Base-by-base conservation (phyloP, 1,140 invertebrate genomes). In the Tetragonula clypearis region DNA sequence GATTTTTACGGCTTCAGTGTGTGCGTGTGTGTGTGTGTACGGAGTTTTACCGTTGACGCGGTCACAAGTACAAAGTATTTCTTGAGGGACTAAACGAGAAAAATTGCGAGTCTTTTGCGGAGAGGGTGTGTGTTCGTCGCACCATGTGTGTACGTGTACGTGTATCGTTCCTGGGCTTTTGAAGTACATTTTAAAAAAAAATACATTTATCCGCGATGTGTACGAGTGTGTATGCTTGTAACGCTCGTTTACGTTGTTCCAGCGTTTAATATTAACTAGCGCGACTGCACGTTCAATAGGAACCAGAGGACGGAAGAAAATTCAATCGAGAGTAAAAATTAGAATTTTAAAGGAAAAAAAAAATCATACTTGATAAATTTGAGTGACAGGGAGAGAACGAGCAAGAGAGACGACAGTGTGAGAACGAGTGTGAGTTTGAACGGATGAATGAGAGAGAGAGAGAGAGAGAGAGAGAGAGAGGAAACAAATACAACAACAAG, bases 11-110 rank as follows among this genome's bases (percentile, higher is more conserved):
- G n/a, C 17, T 86, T 88, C 78, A 82, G 83, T 73, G 83, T 73
- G 77, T 75, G 71, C 41, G 9, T 69, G 65, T 77, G 77, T 75
- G 71, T 68, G 9, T 69, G 65, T 77, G 62, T 23, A 56, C 71
- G 78, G 65, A 79, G 81, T 90, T 90, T 90, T 90, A 88, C 76
- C 23, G 77, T 87, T 79, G 82, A 87, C 71, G 75, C 80, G 81
- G 88, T 90, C 82, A 77, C 17, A 88, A 86, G 88, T 87, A 88
- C 89, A 90, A 90, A 87, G 75, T 79, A 86, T 79, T 86, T 88
- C 79, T 83, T 74, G 30, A 86, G 75, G 78, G 77, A 84, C 65
- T 56, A 66, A 87, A 81, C 26, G 53, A 77, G 30, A 76, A 35
- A 60, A 60, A 30, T 49, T 49, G 17, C 30, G 79, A 75, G 73